These are phyloP conservation scores for Uria lomvia DNA, from an alignment of 2,113 vertebrate genomes.

Conservation along the genomic window DNA sequence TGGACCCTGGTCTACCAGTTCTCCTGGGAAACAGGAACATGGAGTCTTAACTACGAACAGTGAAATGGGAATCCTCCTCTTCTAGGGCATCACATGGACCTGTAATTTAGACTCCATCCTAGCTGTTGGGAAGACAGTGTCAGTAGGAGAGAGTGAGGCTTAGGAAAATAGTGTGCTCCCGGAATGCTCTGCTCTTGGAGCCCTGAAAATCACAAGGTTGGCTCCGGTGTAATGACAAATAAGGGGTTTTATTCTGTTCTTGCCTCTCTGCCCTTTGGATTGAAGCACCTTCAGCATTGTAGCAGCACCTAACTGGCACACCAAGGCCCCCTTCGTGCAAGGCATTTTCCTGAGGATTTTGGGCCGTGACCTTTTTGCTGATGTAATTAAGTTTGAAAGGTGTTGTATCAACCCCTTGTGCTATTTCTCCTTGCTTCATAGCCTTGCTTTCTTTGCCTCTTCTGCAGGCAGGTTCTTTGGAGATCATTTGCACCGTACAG, in stretches of 20 bases:
- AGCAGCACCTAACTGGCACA: background rate
- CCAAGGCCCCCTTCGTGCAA: background rate
- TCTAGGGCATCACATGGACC: background rate
- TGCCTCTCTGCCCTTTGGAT: background rate
- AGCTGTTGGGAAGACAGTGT: background rate
- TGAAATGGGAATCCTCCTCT: background rate
- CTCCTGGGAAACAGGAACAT: background rate
- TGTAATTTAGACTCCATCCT: background rate
- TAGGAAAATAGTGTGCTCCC: background rate
- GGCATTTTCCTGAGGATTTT: background rate
- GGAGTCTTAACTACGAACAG: background rate
- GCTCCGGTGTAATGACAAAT: background rate
- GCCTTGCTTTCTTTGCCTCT: background rate
- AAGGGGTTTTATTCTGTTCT: background rate
- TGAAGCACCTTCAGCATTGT: background rate
- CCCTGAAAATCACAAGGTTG: background rate
- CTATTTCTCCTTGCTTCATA: background rate
- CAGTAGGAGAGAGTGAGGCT: background rate
- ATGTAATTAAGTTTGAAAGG: background rate
- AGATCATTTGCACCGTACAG: conserved; percentile 44
- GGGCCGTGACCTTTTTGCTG: background rate
- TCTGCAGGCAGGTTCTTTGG: background rate
- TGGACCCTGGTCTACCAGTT: background rate
- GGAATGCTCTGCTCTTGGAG: background rate
- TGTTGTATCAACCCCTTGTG: background rate